Base-by-base conservation (phyloP, 2,113 vertebrate genomes). In the Aramus guarauna region DNA sequence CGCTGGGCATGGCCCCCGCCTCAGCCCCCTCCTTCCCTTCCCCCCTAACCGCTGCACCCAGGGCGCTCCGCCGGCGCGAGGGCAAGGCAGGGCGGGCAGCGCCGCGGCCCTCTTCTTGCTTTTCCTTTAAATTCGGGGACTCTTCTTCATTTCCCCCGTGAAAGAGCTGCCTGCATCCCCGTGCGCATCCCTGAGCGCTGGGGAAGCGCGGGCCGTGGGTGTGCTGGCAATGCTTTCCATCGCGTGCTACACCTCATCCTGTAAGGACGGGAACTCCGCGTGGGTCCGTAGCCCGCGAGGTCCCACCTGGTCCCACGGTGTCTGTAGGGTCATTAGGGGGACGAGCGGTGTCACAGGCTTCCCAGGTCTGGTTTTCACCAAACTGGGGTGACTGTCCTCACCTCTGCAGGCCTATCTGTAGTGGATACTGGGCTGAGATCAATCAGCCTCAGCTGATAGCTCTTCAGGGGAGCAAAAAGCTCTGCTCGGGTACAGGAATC, bases 21-120 rank as follows among this genome's bases (percentile, higher is more conserved):
- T 41, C 34, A 37, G 43, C 59, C 41, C 59, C 22, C 10, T 30
- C 16, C 32, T 5, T 24, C 32, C 16, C 32, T 5, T 22, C 32
- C 74, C 68, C 0, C 3, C 9, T 0, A 5, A 7, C 23, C 5
- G 2, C 4, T 17, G 79, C 22, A 23, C 36, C 66, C 9, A 4
- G 24, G 26, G 14, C 22, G 17, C 37, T n/a, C 62, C 39, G 39
- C 39, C 11, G 39, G 39, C 11, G 11, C 39, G 39, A 41, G n/a
- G 30, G n/a, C 15, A 6, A 7, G 9, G 45, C 47, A 12, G 81
- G 23, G 13, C 2, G 3, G 56, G 64, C 3, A 5, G 39, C 48
- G 27, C 29, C 3, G 45, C 21, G 0, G 22, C 55, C 11, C 41
- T 27, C 37, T 27, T 53, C 34, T 22, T 32, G 41, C 37, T 45